Evolutionary conservation across 2,888 invertebrate genomes (phyloP).

Genomic region (Serrognathus titanus): DNA sequence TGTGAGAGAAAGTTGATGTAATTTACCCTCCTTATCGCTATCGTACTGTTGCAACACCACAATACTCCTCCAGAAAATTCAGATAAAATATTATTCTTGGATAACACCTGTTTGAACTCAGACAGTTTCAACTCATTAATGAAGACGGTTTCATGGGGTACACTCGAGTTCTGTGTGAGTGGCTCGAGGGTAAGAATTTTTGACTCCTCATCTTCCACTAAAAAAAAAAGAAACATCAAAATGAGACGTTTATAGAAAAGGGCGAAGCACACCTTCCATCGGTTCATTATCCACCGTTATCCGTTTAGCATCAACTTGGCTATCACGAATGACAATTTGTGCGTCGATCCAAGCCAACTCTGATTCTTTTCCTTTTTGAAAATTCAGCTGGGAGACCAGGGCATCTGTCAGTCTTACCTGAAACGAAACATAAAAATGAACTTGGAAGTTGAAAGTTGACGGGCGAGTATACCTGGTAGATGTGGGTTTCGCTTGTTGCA

Average conservation of each 20-base stretch:
- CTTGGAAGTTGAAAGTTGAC: background rate
- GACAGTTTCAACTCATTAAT: constrained; percentile 91
- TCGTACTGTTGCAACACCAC: constrained; percentile 88
- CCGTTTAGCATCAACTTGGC: constrained; percentile 57
- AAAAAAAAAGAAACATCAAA: constrained; percentile 14
- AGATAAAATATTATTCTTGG: constrained; percentile 70
- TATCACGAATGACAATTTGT: constrained; percentile 61
- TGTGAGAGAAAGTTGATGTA: constrained; percentile 1
- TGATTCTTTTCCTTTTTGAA: constrained; percentile 81
- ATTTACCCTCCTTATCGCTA: constrained; percentile 80
- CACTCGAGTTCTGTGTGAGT: constrained; percentile 52
- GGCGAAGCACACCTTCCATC: constrained; percentile 42
- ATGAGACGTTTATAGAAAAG: background rate
- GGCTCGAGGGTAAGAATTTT: constrained; percentile 71
- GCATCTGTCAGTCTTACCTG: constrained; percentile 90
- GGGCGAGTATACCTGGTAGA: constrained; percentile 74
- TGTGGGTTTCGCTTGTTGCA: constrained; percentile 96
- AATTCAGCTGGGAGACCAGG: constrained; percentile 79
- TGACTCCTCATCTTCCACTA: constrained; percentile 53
- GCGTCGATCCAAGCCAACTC: constrained; percentile 97
- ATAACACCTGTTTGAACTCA: constrained; percentile 80
- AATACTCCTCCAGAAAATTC: constrained; percentile 91
- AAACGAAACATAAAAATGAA: constrained; percentile 10
- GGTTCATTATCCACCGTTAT: constrained; percentile 49
- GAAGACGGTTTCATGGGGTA: constrained; percentile 79